Evolutionary conservation across 2,113 vertebrate genomes (phyloP).

Genomic region (Cervus canadensis): DNA sequence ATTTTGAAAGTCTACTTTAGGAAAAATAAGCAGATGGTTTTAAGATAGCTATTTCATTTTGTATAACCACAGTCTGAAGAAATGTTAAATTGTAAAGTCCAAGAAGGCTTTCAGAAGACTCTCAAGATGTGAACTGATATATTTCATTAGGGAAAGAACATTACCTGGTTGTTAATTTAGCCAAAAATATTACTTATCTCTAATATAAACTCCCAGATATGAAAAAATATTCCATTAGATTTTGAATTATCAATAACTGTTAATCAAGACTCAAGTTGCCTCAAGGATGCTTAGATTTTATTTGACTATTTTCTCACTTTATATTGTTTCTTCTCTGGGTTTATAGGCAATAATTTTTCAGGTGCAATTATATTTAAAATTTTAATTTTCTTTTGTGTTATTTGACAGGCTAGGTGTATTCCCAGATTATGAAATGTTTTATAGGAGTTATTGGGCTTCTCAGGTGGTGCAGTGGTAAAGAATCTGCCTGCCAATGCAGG

Average conservation of each 20-base stretch:
- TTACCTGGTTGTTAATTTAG: not conserved
- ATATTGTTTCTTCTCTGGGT: not conserved
- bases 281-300: not conserved
- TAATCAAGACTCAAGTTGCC: not conserved
- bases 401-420: not conserved
- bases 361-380: not conserved
- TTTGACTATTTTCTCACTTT: not conserved
- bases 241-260: not conserved
- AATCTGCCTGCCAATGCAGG: not conserved
- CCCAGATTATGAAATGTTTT: not conserved
- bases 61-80: not conserved
- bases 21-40: slow-evolving; percentile 20
- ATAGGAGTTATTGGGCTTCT: not conserved
- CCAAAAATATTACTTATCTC: not conserved
- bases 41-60: slow-evolving; percentile 24
- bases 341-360: not conserved
- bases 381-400: slow-evolving; percentile 2
- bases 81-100: not conserved
- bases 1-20: not conserved
- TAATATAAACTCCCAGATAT: not conserved
- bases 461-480: not conserved
- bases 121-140: not conserved
- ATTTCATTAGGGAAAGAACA: slow-evolving; percentile 34
- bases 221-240: not conserved
- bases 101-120: not conserved